phyloP scores from a whole-genome alignment of 2,888 invertebrate genomes.

The Harpalus rubripes region DNA sequence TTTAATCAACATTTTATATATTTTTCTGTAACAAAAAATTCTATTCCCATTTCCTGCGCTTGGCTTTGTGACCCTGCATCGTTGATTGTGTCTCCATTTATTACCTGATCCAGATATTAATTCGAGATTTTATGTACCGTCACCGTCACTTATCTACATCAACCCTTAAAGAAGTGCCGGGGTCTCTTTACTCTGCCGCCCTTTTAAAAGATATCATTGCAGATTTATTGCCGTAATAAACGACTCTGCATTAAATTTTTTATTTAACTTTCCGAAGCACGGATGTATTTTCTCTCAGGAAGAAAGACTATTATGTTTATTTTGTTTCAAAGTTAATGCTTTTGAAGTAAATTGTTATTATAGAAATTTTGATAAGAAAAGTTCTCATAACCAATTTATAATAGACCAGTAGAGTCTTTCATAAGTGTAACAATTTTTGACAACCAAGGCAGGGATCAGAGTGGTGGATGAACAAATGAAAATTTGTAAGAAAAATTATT shows the following conservation, averaged over 20 bases:
- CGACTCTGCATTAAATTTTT: slow-evolving; percentile 28
- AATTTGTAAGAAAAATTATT: too few relatives aligned
- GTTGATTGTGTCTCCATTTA: slow-evolving; percentile 17
- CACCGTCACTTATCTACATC: slow-evolving; percentile 17
- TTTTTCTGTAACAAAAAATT: not conserved
- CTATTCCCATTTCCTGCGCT: not conserved
- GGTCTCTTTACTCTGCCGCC: not conserved
- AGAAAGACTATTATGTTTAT: not conserved
- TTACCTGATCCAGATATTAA: slow-evolving; percentile 31
- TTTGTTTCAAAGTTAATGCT: not conserved
- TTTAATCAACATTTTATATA: not conserved
- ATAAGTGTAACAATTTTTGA: too few relatives aligned
- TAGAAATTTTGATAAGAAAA: too few relatives aligned
- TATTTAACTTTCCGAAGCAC: slow-evolving; percentile 3
- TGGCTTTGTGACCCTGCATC: not conserved
- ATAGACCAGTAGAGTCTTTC: too few relatives aligned
- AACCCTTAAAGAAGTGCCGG: not conserved
- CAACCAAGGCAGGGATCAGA: too few relatives aligned
- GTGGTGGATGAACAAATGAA: too few relatives aligned
- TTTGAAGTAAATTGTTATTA: too few relatives aligned
- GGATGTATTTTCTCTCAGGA: not conserved
- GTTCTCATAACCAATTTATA: too few relatives aligned
- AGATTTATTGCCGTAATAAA: slow-evolving; percentile 28
- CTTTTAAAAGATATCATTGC: slow-evolving; percentile 15
- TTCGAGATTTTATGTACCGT: slow-evolving; percentile 30